phyloP scores from a whole-genome alignment of 2,888 invertebrate species.

The Aricia artaxerxes region DNA sequence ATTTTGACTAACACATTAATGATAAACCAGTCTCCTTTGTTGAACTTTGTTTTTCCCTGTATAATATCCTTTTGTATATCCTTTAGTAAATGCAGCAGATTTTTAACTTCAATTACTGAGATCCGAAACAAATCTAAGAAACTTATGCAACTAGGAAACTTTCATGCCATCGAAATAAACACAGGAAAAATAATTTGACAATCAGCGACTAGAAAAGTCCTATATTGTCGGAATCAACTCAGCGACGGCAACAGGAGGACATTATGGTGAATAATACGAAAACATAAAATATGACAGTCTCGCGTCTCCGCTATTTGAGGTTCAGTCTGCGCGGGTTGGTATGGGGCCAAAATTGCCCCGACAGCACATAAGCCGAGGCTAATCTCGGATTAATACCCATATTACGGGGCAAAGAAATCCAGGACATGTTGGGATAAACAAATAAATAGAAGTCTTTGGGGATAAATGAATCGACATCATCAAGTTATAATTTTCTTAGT shows the following conservation, averaged over 20 bases:
- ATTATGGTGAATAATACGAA: slow-evolving; percentile 55
- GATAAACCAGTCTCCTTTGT: too few relatives aligned
- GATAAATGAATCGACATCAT: not conserved
- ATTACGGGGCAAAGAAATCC: slow-evolving; percentile 43
- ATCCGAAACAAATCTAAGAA: too few relatives aligned
- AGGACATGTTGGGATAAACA: slow-evolving; percentile 35
- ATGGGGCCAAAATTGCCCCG: slow-evolving; percentile 69
- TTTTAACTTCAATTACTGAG: not conserved
- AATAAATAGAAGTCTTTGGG: too few relatives aligned
- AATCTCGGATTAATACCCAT: slow-evolving; percentile 37
- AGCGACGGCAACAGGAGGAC: slow-evolving; percentile 49
- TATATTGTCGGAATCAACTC: slow-evolving; percentile 40
- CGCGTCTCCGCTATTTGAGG: slow-evolving; percentile 72
- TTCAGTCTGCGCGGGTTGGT: slow-evolving; percentile 59
- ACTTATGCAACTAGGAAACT: not conserved
- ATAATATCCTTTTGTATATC: too few relatives aligned
- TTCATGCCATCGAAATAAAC: slow-evolving; percentile 36
- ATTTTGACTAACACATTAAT: too few relatives aligned
- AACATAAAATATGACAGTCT: slow-evolving; percentile 64
- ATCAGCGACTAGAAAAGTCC: not conserved
- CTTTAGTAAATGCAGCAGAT: too few relatives aligned
- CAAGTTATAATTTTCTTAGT: not conserved
- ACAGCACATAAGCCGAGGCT: slow-evolving; percentile 34
- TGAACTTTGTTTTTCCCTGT: not conserved
- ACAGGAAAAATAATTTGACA: slow-evolving; percentile 37